These are phyloP conservation scores for Hemicordylus capensis DNA, from an alignment of 2,113 vertebrate genomes.

Conservation along the genomic window DNA sequence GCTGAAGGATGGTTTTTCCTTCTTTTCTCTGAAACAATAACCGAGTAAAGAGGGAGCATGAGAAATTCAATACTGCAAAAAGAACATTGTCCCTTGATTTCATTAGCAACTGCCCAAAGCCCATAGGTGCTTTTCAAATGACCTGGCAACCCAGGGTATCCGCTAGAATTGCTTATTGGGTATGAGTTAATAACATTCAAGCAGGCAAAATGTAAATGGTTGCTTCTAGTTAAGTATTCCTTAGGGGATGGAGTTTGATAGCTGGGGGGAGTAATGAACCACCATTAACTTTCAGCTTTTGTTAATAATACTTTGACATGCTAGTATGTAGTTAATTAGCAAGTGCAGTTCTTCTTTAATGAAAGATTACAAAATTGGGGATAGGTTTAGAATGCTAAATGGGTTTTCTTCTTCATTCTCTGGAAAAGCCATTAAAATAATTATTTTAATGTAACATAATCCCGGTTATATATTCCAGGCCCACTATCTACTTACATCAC, in stretches of 20 bases:
- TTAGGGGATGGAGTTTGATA: conserved; percentile 40
- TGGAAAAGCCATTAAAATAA: background rate
- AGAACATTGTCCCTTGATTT: background rate
- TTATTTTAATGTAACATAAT: background rate
- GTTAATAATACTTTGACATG: conserved; percentile 62
- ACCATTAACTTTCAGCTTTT: conserved; percentile 66
- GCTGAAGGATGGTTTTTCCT: background rate
- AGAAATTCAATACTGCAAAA: background rate
- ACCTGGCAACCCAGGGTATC: background rate
- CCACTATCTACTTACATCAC: background rate
- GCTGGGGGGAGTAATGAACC: conserved; percentile 53
- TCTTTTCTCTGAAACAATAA: no score
- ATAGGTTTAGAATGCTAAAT: conserved; percentile 53
- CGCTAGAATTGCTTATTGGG: conserved; percentile 35
- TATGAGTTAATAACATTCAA: conserved; percentile 61
- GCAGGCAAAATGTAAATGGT: conserved; percentile 60
- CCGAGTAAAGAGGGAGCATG: background rate
- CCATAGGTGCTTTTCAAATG: background rate
- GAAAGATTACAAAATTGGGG: conserved; percentile 49
- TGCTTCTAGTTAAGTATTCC: conserved; percentile 60
- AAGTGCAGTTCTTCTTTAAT: conserved; percentile 56
- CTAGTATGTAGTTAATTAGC: conserved; percentile 60
- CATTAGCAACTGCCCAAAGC: background rate
- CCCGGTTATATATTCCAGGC: background rate
- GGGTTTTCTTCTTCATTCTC: conserved; percentile 4